Evolutionary conservation across 2,113 vertebrate species (phyloP), one percentile per base, ranked within the genome.

Genomic region (Gasterosteus aculeatus): DNA sequence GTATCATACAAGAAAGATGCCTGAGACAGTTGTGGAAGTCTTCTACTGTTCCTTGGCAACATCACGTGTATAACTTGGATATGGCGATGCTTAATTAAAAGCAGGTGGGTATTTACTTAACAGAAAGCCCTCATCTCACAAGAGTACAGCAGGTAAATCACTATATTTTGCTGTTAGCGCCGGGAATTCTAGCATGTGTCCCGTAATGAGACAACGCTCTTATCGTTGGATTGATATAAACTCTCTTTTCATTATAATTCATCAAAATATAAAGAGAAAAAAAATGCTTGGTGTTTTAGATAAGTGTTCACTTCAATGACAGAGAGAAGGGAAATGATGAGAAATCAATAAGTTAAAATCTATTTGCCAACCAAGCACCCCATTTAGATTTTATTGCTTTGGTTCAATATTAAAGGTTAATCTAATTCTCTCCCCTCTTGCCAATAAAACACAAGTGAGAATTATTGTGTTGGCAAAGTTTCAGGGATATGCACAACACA

Each of bases 321-420:
- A 58, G 51, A 75, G 70, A 67, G 69, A 75, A 53, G 31, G 68
- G 12, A 89, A 85, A 87, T 78, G 64, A 91, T 89, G 88, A 88
- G 63, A 77, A 90, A 93, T 92, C 90, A 89, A 91, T 92, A 87
- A 69, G 74, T 78, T 85, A 61, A 88, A 83, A 91, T 89, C 79
- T 78, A 84, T 85, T 83, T 84, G 87, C 89, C 88, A 88, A 83
- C 75, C 73, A 81, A 70, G 77, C 22, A 26, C 63, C 73, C 88
- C 88, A 84, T 93, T 91, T 91, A 87, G 83, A 84, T 88, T 89
- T 92, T 82, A 88, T 88, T 78, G 65, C 86, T 84, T 79, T 79
- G 81, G 86, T 91, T 90, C 84, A 84, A 90, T 91, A 89, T 84
- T 85, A 91, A 93, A 93, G 91, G 91, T 92, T 92, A 91, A 93